A percentile compares a stretch with the other conserved stretches of the same genome.
These are phyloP conservation scores for Neogobius melanostomus DNA, from an alignment of 2,113 vertebrate genomes.

Conservation along the genomic window DNA sequence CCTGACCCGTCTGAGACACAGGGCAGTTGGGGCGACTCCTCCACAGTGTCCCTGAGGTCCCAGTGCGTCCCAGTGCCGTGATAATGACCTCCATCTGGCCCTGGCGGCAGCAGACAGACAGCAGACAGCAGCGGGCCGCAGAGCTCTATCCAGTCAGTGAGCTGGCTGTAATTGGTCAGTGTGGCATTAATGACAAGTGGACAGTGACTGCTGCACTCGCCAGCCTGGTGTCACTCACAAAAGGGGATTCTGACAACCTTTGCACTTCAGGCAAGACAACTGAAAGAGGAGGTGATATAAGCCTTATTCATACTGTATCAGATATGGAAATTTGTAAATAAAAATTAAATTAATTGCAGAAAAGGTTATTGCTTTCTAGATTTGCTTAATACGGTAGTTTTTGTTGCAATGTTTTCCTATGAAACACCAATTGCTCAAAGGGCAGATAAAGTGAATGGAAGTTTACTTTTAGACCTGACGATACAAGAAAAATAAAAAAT, in stretches of 20 bases:
- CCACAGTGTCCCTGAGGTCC: conserved; percentile 66
- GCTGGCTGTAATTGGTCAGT: conserved; percentile 68
- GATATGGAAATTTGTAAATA: no score
- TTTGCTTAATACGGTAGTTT: no score
- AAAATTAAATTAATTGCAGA: no score
- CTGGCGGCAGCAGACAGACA: conserved; percentile 59
- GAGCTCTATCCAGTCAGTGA: conserved; percentile 52
- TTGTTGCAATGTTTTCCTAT: no score
- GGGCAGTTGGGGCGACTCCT: conserved; percentile 56
- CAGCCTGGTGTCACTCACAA: conserved; percentile 9
- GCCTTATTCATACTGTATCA: not conserved
- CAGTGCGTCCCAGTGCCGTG: conserved; percentile 53
- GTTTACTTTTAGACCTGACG: no score
- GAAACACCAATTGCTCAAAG: no score
- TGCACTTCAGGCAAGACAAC: not conserved
- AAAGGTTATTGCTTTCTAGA: no score
- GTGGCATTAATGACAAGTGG: conserved; percentile 67
- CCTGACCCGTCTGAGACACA: conserved; percentile 57
- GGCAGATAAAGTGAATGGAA: no score
- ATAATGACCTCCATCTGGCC: conserved; percentile 73
- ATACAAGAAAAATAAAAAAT: no score
- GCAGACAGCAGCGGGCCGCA: conserved; percentile 68
- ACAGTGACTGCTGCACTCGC: conserved; percentile 47
- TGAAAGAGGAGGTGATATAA: not conserved
- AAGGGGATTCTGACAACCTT: conserved; percentile 4